Evolutionary conservation across 1,140 invertebrate genomes (phyloP).

Genomic region (Drusus annulatus): DNA sequence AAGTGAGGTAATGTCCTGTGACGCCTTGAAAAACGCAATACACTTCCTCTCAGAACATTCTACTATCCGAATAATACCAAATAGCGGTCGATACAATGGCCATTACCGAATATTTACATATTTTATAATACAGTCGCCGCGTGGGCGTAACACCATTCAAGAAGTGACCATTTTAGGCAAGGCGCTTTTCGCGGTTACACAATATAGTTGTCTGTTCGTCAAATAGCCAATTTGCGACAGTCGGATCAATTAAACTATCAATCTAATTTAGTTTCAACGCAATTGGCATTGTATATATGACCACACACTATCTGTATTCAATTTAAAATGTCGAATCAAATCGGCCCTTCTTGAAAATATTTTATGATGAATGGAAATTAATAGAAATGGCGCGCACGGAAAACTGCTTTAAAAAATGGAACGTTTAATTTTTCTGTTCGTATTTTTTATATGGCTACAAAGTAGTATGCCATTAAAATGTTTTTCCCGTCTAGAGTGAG

Average conservation of each 20-base stretch:
- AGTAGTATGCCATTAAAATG: too few species aligned
- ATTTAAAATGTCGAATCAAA: too few species aligned
- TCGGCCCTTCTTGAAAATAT: too few species aligned
- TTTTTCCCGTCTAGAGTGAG: too few species aligned
- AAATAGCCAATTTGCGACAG: neutral
- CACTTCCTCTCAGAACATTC: neutral
- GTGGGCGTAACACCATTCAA: conserved; percentile 24
- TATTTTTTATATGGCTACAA: too few species aligned
- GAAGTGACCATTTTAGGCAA: conserved; percentile 33
- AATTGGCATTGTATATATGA: too few species aligned
- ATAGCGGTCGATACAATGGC: neutral
- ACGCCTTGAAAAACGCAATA: neutral
- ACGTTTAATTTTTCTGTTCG: too few species aligned
- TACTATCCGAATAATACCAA: neutral
- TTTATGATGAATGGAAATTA: too few species aligned
- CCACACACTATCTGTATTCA: too few species aligned
- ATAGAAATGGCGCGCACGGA: too few species aligned
- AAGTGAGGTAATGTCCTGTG: conserved; percentile 21
- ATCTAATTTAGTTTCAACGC: too few species aligned
- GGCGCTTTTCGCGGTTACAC: conserved; percentile 11
- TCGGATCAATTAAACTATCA: neutral
- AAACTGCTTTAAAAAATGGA: too few species aligned
- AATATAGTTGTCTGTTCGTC: neutral
- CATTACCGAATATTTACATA: conserved; percentile 16
- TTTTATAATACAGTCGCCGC: neutral